phyloP scores from a whole-genome alignment of 2,113 vertebrate species.

The Arizona elegans region DNA sequence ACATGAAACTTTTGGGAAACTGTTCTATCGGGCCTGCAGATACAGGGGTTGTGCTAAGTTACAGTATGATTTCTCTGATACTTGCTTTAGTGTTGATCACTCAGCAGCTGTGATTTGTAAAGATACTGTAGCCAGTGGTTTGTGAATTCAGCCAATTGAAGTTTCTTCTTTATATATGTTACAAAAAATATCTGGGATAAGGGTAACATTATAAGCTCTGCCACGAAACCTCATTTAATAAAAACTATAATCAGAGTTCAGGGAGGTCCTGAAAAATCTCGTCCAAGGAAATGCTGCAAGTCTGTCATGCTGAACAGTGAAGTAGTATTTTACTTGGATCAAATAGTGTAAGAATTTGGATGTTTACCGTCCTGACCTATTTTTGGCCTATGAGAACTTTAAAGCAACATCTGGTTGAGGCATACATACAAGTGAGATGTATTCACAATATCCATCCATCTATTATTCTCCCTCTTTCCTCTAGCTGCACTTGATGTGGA shows the following conservation, averaged over 20 bases:
- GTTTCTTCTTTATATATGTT: not conserved
- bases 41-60: not conserved
- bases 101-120: not conserved
- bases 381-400: not conserved
- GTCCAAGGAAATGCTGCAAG: not conserved
- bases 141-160: not conserved
- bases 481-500: not conserved
- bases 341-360: not conserved
- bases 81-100: not conserved
- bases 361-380: not conserved
- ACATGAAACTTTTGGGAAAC: not conserved
- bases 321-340: not conserved
- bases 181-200: not conserved
- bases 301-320: not conserved
- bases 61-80: not conserved
- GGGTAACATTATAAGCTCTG: not conserved
- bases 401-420: not conserved
- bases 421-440: not conserved
- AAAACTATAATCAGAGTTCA: not conserved
- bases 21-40: not conserved
- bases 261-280: not conserved
- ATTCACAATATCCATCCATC: not conserved
- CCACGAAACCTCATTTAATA: not conserved
- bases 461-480: not conserved
- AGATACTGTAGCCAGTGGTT: not conserved